Conservation (phyloP, 2,113 vertebrate genomes). For the Mobula birostris region DNA sequence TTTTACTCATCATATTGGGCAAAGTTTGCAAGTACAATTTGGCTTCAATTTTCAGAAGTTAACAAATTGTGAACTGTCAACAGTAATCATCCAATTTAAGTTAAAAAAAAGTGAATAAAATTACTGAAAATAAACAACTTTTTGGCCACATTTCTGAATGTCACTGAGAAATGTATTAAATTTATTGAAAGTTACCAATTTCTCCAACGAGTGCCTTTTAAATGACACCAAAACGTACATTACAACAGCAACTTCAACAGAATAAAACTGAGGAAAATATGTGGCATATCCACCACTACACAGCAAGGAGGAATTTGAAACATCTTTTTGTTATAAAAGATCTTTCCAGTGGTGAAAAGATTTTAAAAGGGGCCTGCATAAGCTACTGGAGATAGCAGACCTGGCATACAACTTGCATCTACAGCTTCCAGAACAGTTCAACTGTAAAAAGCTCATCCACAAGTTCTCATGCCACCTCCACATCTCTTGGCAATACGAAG, state of each 20-base stretch:
- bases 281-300: no score
- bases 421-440: background rate
- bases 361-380: background rate
- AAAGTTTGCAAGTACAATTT: no score
- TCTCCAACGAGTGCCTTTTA: background rate
- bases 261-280: no score
- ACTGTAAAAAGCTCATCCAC: background rate
- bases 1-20: no score
- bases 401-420: background rate
- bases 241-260: no score
- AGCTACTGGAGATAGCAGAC: background rate
- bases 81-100: background rate
- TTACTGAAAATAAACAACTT: background rate
- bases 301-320: no score
- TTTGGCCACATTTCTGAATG: background rate
- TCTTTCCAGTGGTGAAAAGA: background rate
- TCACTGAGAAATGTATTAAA: background rate
- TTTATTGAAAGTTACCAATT: background rate
- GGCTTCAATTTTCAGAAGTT: background rate
- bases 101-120: background rate
- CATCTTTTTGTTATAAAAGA: background rate
- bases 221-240: no score
- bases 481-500: background rate
- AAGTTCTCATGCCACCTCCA: background rate
- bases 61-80: background rate